Evolutionary conservation across 2,888 invertebrate genomes (phyloP).

Genomic region (Melanotus villosus): DNA sequence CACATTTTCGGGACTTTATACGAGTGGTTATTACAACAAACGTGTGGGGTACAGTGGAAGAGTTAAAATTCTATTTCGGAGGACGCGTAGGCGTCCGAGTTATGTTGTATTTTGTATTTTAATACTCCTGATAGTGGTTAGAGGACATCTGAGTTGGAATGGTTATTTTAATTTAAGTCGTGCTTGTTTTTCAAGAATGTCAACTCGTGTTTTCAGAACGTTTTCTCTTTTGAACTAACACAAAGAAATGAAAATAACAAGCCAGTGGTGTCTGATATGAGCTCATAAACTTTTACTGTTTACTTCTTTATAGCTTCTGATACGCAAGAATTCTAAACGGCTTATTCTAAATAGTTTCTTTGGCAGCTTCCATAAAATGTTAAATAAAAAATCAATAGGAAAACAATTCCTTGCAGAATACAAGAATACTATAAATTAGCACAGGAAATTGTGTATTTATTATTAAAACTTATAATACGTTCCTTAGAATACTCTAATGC

Average conservation of each 20-base stretch:
- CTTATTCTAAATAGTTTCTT: slow-evolving; percentile 2
- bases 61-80: slow-evolving; percentile 9
- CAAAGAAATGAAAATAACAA: neutral
- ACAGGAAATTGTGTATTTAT: too few species aligned
- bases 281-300: neutral
- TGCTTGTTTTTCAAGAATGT: slow-evolving; percentile 21
- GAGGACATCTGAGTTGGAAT: slow-evolving; percentile 22
- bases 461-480: too few species aligned
- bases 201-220: neutral
- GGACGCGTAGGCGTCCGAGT: slow-evolving; percentile 12
- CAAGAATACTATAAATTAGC: too few species aligned
- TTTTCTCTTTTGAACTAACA: neutral
- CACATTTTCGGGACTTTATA: neutral
- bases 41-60: neutral
- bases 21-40: neutral
- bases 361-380: neutral
- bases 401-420: too few species aligned
- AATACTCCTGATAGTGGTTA: slow-evolving; percentile 20
- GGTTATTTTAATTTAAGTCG: slow-evolving; percentile 15
- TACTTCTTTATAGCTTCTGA: neutral
- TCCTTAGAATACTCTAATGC: too few species aligned
- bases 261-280: neutral
- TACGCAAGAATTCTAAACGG: neutral
- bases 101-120: slow-evolving; percentile 22
- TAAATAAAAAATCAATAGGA: neutral